phyloP scores from a whole-genome alignment of 2,888 invertebrate species.

The Pilophorus perplexus region DNA sequence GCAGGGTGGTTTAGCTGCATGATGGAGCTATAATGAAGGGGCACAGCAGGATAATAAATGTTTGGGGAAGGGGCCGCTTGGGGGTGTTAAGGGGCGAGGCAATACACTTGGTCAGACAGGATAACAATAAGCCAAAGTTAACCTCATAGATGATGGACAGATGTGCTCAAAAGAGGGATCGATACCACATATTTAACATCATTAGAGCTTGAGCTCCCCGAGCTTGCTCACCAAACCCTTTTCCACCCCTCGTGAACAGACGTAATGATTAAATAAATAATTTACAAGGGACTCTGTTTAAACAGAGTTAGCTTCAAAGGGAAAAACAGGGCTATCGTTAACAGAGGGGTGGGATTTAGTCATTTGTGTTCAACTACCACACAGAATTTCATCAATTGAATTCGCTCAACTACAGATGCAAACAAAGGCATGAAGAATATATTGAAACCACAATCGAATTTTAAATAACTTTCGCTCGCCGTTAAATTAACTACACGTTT shows the following conservation, averaged over 20 bases:
- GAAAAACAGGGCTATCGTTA: no score
- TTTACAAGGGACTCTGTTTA: slow-evolving; percentile 23
- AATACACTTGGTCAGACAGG: slow-evolving; percentile 23
- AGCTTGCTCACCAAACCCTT: slow-evolving; percentile 8
- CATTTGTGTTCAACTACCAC: no score
- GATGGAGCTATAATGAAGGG: slow-evolving; percentile 33
- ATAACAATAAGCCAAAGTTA: slow-evolving; percentile 36
- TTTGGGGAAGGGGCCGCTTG: slow-evolving; percentile 7
- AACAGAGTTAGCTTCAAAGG: no score
- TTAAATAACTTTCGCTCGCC: no score
- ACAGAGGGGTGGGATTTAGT: no score
- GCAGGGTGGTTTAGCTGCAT: slow-evolving; percentile 33
- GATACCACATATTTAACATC: slow-evolving; percentile 38
- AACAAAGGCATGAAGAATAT: no score
- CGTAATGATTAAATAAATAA: slow-evolving; percentile 37
- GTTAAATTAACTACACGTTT: no score
- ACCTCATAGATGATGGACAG: slow-evolving; percentile 35
- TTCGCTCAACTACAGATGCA: no score
- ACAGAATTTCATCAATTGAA: no score
- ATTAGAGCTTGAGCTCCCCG: slow-evolving; percentile 19
- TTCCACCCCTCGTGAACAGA: background rate
- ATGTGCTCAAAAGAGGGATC: slow-evolving; percentile 35
- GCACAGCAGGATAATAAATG: slow-evolving; percentile 25
- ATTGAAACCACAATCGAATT: no score
- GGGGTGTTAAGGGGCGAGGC: slow-evolving; percentile 5